Percentiles rank a stretch among this genome's conserved stretches.
Evolutionary conservation across 1,140 invertebrate genomes (phyloP).

Genomic region (Aphelenchoides avenae): DNA sequence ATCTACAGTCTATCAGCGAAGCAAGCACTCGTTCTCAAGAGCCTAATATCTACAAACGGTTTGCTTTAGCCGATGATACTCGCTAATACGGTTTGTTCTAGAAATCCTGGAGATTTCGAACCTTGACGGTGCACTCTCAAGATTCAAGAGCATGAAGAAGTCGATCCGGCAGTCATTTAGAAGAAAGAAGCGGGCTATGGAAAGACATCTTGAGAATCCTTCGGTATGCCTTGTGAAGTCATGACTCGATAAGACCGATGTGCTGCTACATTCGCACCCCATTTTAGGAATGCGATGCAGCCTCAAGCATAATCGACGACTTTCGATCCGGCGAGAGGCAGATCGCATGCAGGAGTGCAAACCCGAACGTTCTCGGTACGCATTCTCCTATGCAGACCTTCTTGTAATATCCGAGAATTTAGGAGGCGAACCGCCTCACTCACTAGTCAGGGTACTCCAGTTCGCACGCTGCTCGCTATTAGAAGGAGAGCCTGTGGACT

Average conservation of each 20-base stretch:
- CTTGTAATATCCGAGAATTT: neutral
- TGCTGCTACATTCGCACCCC: too few species aligned
- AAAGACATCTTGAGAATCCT: too few species aligned
- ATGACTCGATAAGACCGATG: too few species aligned
- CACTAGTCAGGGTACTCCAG: constrained; percentile 18
- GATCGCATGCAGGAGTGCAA: constrained; percentile 22
- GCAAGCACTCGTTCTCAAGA: constrained; percentile 22
- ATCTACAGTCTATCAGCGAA: constrained; percentile 8
- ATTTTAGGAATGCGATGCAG: too few species aligned
- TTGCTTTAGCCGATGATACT: too few species aligned
- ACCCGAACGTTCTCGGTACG: constrained; percentile 23
- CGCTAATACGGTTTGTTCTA: too few species aligned
- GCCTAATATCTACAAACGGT: constrained; percentile 25
- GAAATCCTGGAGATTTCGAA: constrained; percentile 33
- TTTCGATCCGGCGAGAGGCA: constrained; percentile 29
- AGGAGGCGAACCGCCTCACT: constrained; percentile 31
- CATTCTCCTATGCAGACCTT: neutral
- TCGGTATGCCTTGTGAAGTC: too few species aligned
- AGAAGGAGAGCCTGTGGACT: neutral
- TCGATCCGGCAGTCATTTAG: constrained; percentile 37
- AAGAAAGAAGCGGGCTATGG: constrained; percentile 13
- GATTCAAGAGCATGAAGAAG: constrained; percentile 40
- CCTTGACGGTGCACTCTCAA: constrained; percentile 30
- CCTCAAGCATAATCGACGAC: constrained; percentile 18
- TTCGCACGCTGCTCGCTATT: constrained; percentile 14